Percentiles rank a stretch among this genome's conserved stretches.
phyloP scores from a whole-genome alignment of 1,140 invertebrate species.

The Pachypeltis micranthus region DNA sequence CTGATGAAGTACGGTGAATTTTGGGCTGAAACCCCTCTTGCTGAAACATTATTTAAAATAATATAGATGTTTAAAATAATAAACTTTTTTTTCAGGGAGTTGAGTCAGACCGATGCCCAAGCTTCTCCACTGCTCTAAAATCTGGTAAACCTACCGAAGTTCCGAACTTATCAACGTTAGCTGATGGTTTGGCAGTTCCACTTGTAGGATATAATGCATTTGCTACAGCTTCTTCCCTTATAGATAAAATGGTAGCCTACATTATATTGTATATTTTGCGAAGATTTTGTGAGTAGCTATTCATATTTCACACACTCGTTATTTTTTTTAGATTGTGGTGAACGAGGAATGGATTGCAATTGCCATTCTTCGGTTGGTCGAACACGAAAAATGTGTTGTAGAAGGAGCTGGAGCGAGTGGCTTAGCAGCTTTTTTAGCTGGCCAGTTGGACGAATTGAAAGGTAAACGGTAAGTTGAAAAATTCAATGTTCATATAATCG shows the following conservation, averaged over 20 bases:
- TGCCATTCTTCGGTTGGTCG: conserved; percentile 72
- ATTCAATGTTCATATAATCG: too few species aligned
- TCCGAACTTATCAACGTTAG: conserved; percentile 61
- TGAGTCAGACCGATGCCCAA: conserved; percentile 79
- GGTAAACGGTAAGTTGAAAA: conserved; percentile 60
- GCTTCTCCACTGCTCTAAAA: conserved; percentile 63
- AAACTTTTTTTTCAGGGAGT: conserved; percentile 56
- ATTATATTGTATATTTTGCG: too few species aligned
- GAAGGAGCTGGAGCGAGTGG: conserved; percentile 84
- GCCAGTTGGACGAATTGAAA: conserved; percentile 66
- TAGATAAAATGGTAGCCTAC: conserved; percentile 77
- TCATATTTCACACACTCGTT: too few species aligned
- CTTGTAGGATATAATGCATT: conserved; percentile 81
- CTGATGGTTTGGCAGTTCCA: conserved; percentile 85
- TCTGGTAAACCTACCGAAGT: conserved; percentile 54
- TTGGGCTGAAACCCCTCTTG: too few species aligned
- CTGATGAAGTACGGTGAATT: too few species aligned
- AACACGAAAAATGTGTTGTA: conserved; percentile 84
- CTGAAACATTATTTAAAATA: too few species aligned
- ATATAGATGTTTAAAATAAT: too few species aligned
- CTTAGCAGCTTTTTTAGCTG: conserved; percentile 73
- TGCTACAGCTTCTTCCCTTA: conserved; percentile 55
- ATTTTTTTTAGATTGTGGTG: conserved; percentile 45
- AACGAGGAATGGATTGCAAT: conserved; percentile 79
- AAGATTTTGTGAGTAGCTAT: too few species aligned